These are phyloP conservation scores for Nemotelus pantherinus DNA, from an alignment of 2,888 invertebrate genomes.

Conservation along the genomic window DNA sequence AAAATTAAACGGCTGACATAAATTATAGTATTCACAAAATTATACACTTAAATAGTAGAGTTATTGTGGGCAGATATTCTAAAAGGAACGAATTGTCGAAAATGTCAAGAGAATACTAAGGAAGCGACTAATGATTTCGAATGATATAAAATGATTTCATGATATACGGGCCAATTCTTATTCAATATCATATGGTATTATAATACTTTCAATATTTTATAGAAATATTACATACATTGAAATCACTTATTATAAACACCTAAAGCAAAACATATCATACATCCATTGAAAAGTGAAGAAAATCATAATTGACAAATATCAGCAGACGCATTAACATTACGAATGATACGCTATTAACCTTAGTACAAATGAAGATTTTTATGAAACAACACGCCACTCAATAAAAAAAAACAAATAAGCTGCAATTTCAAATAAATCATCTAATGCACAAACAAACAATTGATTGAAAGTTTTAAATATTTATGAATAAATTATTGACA, in stretches of 20 bases:
- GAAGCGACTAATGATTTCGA: conserved; percentile 46
- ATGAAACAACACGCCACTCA: too few species aligned
- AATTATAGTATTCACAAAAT: background rate
- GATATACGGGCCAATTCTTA: conserved; percentile 52
- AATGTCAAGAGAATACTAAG: conserved; percentile 27
- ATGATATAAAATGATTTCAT: conserved; percentile 50
- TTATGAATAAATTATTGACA: too few species aligned
- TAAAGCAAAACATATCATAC: conserved; percentile 35
- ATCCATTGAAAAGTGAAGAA: conserved; percentile 17
- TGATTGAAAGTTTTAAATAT: too few species aligned
- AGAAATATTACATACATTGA: conserved; percentile 40
- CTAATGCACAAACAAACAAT: too few species aligned
- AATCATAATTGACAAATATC: background rate
- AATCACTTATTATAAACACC: conserved; percentile 24
- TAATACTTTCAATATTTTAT: conserved; percentile 40
- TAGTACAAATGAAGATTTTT: too few species aligned
- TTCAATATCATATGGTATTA: conserved; percentile 35
- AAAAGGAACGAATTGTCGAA: conserved; percentile 16
- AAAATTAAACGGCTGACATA: background rate
- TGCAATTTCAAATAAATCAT: too few species aligned
- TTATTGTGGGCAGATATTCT: conserved; percentile 18
- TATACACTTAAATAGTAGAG: background rate
- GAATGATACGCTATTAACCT: too few species aligned
- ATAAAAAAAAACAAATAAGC: too few species aligned
- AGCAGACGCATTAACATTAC: background rate